Conservation (phyloP, 2,113 vertebrate genomes). For the Pleuronectes platessa region DNA sequence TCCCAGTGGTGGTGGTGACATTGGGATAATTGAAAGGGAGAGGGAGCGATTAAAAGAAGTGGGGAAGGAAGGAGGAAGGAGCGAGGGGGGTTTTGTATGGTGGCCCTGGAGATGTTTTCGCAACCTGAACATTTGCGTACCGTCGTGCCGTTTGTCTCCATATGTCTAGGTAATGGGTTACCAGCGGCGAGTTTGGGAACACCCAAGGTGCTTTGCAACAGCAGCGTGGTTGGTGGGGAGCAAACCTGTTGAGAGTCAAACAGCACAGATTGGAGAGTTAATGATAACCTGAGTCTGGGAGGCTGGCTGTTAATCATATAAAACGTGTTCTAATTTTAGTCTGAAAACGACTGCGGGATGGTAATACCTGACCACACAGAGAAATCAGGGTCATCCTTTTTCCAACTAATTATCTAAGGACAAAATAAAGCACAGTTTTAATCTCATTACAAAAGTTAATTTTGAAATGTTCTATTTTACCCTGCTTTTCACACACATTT, state of each 20-base stretch:
- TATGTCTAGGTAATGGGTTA: constrained; percentile 86
- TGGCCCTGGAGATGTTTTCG: constrained; percentile 88
- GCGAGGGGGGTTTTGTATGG: constrained; percentile 19
- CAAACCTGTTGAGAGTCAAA: constrained; percentile 83
- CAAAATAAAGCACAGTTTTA: constrained; percentile 5
- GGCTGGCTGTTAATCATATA: constrained; percentile 70
- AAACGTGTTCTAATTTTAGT: constrained; percentile 58
- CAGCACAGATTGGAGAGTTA: constrained; percentile 78
- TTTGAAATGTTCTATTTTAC: constrained; percentile 1
- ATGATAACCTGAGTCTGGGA: constrained; percentile 76
- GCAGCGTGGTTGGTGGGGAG: constrained; percentile 74
- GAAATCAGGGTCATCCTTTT: constrained; percentile 7
- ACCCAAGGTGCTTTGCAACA: constrained; percentile 86
- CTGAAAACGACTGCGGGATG: not conserved
- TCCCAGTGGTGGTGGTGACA: constrained; percentile 81
- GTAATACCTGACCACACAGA: constrained; percentile 22
- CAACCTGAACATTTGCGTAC: constrained; percentile 84
- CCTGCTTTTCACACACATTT: not conserved
- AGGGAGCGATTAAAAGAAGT: constrained; percentile 67
- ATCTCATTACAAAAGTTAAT: constrained; percentile 14
- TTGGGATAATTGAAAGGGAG: constrained; percentile 84
- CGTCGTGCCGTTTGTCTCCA: constrained; percentile 82
- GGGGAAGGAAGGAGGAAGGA: constrained; percentile 33
- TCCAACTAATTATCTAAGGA: not conserved
- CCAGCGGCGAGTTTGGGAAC: constrained; percentile 85